Evolutionary conservation across 2,888 invertebrate genomes (phyloP), one percentile per base, ranked within the genome.

Genomic region (Allolobophora icterica): DNA sequence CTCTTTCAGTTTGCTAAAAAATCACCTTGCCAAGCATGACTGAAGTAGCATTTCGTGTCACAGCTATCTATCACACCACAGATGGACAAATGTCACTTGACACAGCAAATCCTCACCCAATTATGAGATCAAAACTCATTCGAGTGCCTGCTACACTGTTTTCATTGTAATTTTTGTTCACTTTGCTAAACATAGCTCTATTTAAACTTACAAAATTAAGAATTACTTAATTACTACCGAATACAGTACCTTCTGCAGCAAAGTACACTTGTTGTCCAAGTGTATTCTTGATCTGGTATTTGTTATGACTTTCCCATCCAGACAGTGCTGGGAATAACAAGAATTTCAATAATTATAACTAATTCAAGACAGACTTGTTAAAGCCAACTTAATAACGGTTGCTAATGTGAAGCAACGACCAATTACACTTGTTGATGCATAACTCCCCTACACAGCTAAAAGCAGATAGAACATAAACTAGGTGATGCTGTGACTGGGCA

Each of bases 181-280:
- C 58, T 58, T 58, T 58, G 58, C 24, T 58, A 24, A 58, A 6
- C 30, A 24, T 58, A 3, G 24, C n/a, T 24, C 58, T 58, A 58
- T 5, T 58, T 58, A 58, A 58, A 58, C 24, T 30, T 30, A 58
- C 58, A 58, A 58, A 58, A 15, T 52, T 17, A 52, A 52, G 15
- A 52, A 52, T 17, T 52, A 19, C 52, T 3, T 2, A 52, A 52
- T 52, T 52, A 52, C 19, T 13, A 52, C 52, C 19, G 19, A 52
- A 58, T 30, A 58, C 24, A 58, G 58, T 91, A 94, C 94, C 94
- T 93, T 95, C 95, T 15, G 93, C 93, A 33, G 95, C 95, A 92
- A 94, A 94, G 92, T 94, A 95, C 8, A 94, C 94, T 91, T 94
- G 94, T 91, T 94, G 94, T 35, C 94, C 94, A 92, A 94, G 58